Evolutionary conservation across 1,140 invertebrate species (phyloP).

Genomic region (Euwallacea similis): DNA sequence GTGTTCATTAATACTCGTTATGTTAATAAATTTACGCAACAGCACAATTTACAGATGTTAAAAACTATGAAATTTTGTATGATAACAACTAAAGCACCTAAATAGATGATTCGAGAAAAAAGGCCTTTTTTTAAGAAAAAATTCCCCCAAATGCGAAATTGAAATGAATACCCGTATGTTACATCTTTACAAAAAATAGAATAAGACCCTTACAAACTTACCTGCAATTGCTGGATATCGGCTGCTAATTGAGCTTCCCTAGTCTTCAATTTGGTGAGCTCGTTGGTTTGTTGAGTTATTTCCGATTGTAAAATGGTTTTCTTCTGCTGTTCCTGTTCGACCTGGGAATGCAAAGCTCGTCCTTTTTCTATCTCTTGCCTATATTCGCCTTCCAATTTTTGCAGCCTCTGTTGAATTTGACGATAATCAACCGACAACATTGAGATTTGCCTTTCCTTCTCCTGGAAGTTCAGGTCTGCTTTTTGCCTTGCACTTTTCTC

Average conservation of each 20-base stretch:
- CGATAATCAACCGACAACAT: conserved; percentile 92
- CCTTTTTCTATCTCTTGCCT: conserved; percentile 87
- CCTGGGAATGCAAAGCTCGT: conserved; percentile 76
- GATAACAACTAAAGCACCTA: too few relatives aligned
- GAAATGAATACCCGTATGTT: too few relatives aligned
- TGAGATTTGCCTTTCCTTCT: conserved; percentile 90
- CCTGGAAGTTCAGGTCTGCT: conserved; percentile 80
- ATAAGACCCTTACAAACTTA: conserved; percentile 8
- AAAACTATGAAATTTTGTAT: too few relatives aligned
- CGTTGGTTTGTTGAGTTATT: conserved; percentile 69
- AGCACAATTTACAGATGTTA: too few relatives aligned
- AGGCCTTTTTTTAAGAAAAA: not conserved
- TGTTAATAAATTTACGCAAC: too few relatives aligned
- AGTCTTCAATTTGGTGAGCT: conserved; percentile 71
- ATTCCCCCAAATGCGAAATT: not conserved
- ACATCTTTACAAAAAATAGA: not conserved
- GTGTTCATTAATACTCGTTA: too few relatives aligned
- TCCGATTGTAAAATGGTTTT: conserved; percentile 73
- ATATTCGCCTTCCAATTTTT: conserved; percentile 88
- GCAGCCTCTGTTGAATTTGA: conserved; percentile 85
- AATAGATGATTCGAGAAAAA: not conserved
- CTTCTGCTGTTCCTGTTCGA: conserved; percentile 88
- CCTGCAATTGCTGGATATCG: conserved; percentile 69
- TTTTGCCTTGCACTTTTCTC: conserved; percentile 83
- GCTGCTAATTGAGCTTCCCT: conserved; percentile 74